A percentile compares a stretch with the other conserved stretches of the same genome.
Conservation (phyloP, 2,797 vertebrate species). For the Etheostoma perlongum region DNA sequence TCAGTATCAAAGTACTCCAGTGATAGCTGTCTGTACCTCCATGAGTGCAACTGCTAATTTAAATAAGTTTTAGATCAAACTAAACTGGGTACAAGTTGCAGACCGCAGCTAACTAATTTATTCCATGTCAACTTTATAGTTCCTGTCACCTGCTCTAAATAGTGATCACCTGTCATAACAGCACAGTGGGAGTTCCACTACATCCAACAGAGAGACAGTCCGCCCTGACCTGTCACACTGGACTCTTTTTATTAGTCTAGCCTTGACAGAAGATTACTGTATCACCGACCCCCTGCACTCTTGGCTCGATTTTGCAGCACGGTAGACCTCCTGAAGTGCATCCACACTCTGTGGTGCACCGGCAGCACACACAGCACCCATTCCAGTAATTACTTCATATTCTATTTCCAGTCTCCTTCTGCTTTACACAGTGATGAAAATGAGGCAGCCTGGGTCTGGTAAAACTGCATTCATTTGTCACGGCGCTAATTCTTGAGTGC, state of each 20-base stretch:
- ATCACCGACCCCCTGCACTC: constrained; percentile 14
- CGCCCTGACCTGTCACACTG: constrained; percentile 19
- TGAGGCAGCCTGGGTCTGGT: background rate
- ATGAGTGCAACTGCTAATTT: background rate
- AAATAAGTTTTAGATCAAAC: background rate
- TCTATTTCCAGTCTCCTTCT: constrained; percentile 54
- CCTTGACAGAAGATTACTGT: constrained; percentile 26
- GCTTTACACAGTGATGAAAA: constrained; percentile 27
- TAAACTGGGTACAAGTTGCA: background rate
- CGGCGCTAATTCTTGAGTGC: constrained; percentile 14
- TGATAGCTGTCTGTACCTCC: background rate
- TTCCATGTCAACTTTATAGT: background rate
- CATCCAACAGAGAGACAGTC: constrained; percentile 4
- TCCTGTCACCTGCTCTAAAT: background rate
- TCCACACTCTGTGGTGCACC: constrained; percentile 31
- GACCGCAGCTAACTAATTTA: background rate
- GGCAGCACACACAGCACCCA: background rate
- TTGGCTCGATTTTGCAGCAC: constrained; percentile 21
- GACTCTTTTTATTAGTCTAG: constrained; percentile 35
- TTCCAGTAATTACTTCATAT: constrained; percentile 39
- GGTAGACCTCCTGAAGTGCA: constrained; percentile 34
- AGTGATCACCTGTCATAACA: background rate
- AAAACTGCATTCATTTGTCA: background rate
- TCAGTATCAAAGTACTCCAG: background rate
- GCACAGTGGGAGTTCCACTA: background rate